These are phyloP conservation scores for Argyresthia goedartella DNA, from an alignment of 2,888 invertebrate species.

Conservation along the genomic window DNA sequence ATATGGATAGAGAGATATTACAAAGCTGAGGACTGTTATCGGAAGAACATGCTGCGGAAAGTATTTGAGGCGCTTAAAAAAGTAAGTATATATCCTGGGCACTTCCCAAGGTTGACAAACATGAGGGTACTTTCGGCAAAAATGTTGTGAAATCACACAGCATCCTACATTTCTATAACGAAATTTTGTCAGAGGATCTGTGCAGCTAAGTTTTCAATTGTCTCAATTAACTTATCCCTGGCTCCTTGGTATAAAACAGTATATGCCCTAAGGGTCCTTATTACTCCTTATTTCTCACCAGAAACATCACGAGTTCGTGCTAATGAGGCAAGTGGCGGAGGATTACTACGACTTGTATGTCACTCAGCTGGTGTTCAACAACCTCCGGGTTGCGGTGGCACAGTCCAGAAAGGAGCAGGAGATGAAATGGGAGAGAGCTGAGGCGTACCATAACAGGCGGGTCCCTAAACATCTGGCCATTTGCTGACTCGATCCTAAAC, in stretches of 20 bases:
- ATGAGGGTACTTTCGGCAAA: no score
- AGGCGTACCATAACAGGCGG: constrained; percentile 61
- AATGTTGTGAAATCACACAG: no score
- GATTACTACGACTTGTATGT: constrained; percentile 78
- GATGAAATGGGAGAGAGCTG: constrained; percentile 53
- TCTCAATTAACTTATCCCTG: no score
- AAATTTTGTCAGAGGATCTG: no score
- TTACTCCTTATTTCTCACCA: constrained; percentile 23
- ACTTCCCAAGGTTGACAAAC: neutral
- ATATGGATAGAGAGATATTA: constrained; percentile 63
- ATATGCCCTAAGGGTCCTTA: neutral
- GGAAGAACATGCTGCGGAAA: constrained; percentile 54
- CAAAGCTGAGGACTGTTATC: constrained; percentile 68
- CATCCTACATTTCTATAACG: no score
- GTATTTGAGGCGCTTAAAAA: constrained; percentile 57
- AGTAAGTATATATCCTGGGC: constrained; percentile 27
- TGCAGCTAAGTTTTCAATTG: no score
- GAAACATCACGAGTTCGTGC: constrained; percentile 49
- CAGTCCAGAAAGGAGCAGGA: constrained; percentile 55
- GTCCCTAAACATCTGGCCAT: neutral
- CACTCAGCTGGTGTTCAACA: constrained; percentile 59
- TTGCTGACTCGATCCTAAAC: neutral
- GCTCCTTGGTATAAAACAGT: no score
- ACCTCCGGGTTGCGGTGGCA: constrained; percentile 55
- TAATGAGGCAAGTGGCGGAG: constrained; percentile 77